Conservation (phyloP, 2,888 invertebrate species). For the Tricholauxania praeusta region DNA sequence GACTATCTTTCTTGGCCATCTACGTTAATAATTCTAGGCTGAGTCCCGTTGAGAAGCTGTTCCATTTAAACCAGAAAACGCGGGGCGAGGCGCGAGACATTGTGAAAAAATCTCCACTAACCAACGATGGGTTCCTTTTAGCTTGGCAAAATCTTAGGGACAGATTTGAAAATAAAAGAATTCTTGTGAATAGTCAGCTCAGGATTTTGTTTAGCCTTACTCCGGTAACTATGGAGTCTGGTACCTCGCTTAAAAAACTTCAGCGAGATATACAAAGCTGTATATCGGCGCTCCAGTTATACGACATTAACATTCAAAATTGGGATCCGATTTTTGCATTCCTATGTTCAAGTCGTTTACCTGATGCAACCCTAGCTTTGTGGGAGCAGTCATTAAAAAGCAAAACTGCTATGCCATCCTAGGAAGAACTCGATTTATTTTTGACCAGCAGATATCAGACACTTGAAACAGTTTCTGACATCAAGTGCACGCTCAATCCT, state of each 20-base stretch:
- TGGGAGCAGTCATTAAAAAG: too few relatives aligned
- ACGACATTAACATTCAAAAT: background rate
- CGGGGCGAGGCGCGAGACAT: constrained; percentile 2
- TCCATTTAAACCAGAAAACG: constrained; percentile 10
- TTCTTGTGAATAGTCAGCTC: constrained; percentile 10
- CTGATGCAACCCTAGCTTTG: too few relatives aligned
- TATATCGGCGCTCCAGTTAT: background rate
- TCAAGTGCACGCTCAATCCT: background rate
- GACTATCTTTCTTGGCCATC: too few relatives aligned
- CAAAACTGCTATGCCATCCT: background rate
- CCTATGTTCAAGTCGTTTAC: background rate
- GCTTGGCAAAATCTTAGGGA: background rate
- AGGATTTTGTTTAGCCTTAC: background rate
- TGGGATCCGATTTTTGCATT: background rate
- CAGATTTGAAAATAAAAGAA: background rate
- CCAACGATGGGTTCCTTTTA: background rate
- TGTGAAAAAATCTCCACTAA: background rate
- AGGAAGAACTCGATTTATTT: background rate
- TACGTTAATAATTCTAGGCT: too few relatives aligned
- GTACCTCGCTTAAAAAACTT: constrained; percentile 1
- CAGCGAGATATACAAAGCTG: constrained; percentile 5
- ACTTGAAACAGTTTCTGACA: background rate
- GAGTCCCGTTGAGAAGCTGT: constrained; percentile 14
- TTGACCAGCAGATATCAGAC: background rate
- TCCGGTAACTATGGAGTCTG: background rate